Conservation (phyloP, 1,140 invertebrate species). For the Magallana ariakensis region DNA sequence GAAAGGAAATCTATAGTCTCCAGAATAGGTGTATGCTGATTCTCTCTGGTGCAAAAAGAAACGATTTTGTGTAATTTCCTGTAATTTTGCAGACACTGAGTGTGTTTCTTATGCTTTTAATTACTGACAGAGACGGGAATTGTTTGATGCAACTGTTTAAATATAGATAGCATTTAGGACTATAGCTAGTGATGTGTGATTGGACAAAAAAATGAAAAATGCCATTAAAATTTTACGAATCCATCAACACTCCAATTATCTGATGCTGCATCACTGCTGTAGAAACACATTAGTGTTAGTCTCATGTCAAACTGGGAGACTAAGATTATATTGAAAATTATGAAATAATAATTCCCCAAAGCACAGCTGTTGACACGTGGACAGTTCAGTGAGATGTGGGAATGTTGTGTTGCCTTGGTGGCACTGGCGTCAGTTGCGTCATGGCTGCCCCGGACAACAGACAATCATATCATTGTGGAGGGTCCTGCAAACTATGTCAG, state of each 20-base stretch:
- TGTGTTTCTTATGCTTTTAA: constrained; percentile 16
- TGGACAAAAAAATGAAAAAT: background rate
- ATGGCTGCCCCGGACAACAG: background rate
- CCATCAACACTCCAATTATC: background rate
- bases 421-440: background rate
- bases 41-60: background rate
- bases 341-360: background rate
- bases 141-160: constrained; percentile 6
- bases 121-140: background rate
- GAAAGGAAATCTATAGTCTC: background rate
- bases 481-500: background rate
- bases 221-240: background rate
- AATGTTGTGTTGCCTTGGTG: background rate
- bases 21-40: background rate
- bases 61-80: background rate
- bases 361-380: background rate
- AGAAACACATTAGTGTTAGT: background rate
- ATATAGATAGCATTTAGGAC: constrained; percentile 13
- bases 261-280: background rate
- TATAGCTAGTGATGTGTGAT: background rate
- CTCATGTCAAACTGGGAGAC: background rate
- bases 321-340: constrained; percentile 29
- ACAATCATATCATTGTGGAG: background rate
- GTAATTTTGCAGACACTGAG: background rate
- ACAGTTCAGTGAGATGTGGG: background rate